Evolutionary conservation across 2,888 invertebrate species (phyloP), one percentile per base, ranked within the genome.

Genomic region (Odontocerum albicorne): DNA sequence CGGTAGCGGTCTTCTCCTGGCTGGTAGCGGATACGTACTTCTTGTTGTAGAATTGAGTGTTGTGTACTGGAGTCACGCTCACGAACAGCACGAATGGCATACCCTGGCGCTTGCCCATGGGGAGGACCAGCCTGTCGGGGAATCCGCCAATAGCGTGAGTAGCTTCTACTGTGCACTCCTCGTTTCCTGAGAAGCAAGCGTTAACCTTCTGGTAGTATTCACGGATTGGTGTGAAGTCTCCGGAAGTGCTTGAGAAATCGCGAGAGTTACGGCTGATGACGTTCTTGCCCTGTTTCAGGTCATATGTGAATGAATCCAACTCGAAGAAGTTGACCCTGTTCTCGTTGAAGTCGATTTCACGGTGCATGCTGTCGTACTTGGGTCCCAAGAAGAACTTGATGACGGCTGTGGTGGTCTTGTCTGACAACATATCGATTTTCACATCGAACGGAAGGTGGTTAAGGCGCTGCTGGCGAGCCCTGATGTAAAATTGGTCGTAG

Each of bases 341-440:
- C 7, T 50, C 39, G 31, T 55, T 42, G 17, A 44, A 73, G 61
- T 83, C 80, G 43, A 84, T 73, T 17, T 79, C 66, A 31, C 77
- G 77, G 42, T 79, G 80, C 45, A 76, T 66, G 55, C 81, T 68
- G 65, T 87, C 84, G 65, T 79, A 77, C 69, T 86, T 86, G 1
- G 88, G 88, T 67, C 86, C 88, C 60, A 87, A 68, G 76, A 82
- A 88, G 2, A 85, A 70, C 58, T 85, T 83, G 2, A 88, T 80
- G 10, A 86, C 81, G 59, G 80, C 80, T 65, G 82, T 80, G 4
- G 72, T 73, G 12, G 74, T 65, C 62, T 81, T 79, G 63, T 82
- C 80, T 31, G 84, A 82, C n/a, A 73, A 63, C 15, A 86, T 71
- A 40, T 75, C 74, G 43, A 85, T 62, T 13, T 77, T 78, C 40